These are phyloP conservation scores for Onychostruthus taczanowskii DNA, from an alignment of 2,113 vertebrate species.

Conservation along the genomic window DNA sequence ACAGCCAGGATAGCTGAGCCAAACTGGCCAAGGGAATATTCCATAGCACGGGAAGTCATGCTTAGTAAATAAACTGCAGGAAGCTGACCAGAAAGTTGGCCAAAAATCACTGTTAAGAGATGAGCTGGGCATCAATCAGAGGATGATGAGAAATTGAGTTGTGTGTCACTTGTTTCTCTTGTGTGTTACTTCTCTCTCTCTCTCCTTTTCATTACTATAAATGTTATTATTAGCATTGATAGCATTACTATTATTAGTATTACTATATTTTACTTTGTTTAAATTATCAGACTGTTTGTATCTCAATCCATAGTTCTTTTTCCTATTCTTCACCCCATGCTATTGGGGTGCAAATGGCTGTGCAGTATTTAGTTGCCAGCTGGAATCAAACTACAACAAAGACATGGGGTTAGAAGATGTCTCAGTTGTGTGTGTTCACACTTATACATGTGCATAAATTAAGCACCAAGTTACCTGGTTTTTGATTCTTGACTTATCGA, in stretches of 20 bases:
- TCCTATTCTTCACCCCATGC: background rate
- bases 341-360: background rate
- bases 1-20: background rate
- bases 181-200: background rate
- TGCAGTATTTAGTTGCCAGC: background rate
- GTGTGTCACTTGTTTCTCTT: background rate
- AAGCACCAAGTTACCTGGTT: constrained; percentile 72
- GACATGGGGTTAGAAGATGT: background rate
- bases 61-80: background rate
- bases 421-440: background rate
- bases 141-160: background rate
- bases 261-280: background rate
- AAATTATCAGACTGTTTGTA: background rate
- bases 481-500: constrained; percentile 73
- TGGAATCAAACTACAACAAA: background rate
- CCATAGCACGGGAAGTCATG: background rate
- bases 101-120: background rate
- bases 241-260: background rate
- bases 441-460: background rate
- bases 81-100: background rate
- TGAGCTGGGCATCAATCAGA: background rate
- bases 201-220: background rate
- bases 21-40: background rate
- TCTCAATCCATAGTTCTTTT: background rate
- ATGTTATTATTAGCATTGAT: background rate